These are phyloP conservation scores for Phalacrocorax carbo DNA, from an alignment of 2,113 vertebrate genomes.

Conservation along the genomic window DNA sequence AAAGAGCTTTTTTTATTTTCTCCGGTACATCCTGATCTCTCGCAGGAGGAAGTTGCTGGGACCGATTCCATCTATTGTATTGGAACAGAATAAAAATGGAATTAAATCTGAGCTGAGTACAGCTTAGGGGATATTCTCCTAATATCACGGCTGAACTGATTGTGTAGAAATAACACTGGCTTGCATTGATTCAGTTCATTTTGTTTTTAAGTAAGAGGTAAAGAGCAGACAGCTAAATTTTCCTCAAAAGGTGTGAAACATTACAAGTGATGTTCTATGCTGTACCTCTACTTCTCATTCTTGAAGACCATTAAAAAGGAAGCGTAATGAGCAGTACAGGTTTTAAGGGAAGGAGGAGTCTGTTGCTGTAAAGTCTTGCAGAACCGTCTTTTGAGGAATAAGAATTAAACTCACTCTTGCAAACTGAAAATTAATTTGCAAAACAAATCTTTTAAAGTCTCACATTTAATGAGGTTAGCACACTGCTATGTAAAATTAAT, in stretches of 20 bases:
- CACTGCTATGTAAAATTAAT: neutral
- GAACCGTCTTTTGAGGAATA: neutral
- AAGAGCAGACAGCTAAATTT: neutral
- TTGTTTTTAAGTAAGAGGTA: neutral
- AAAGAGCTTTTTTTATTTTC: neutral
- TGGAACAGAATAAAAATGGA: neutral
- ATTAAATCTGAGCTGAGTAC: neutral
- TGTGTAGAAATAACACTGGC: neutral
- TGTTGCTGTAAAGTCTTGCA: neutral
- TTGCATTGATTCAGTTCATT: neutral
- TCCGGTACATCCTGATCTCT: neutral
- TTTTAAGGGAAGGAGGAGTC: neutral
- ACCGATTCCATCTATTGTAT: neutral
- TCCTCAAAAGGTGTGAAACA: neutral
- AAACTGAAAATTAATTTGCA: neutral
- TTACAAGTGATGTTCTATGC: rapidly evolving
- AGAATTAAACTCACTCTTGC: neutral
- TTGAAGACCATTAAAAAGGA: neutral
- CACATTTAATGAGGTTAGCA: neutral
- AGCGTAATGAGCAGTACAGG: neutral
- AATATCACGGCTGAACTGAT: neutral
- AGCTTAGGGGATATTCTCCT: neutral
- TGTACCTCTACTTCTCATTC: rapidly evolving
- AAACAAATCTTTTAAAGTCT: neutral
- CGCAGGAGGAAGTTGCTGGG: neutral